Conservation (phyloP, 2,113 vertebrate species). For the Cyprinodon tularosa region DNA sequence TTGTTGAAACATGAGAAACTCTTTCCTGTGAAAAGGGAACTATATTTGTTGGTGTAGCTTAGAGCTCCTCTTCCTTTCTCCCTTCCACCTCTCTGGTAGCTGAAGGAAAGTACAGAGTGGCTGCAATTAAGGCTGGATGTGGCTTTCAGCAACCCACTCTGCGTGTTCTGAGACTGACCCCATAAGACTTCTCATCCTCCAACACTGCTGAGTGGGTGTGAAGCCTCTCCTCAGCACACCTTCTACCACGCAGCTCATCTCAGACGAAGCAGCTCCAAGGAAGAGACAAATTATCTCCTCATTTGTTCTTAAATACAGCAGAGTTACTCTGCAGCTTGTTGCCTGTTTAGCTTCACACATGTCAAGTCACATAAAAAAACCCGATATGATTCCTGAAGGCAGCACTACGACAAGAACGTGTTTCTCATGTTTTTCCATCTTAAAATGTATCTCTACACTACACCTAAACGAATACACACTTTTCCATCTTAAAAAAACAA, state of each 20-base stretch:
- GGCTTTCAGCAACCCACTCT: constrained; percentile 70
- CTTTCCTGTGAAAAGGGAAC: neutral
- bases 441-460: too few species aligned
- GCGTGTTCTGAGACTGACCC: constrained; percentile 61
- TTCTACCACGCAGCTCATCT: constrained; percentile 40
- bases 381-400: neutral
- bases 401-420: neutral
- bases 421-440: neutral
- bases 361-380: constrained; percentile 20
- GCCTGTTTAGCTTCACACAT: neutral
- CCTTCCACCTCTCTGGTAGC: constrained; percentile 47
- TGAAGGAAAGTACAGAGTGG: constrained; percentile 42
- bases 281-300: constrained; percentile 23
- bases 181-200: constrained; percentile 58
- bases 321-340: neutral
- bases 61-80: constrained; percentile 34
- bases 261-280: constrained; percentile 9
- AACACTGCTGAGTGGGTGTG: constrained; percentile 61
- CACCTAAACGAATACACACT: neutral
- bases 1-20: neutral
- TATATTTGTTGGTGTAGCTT: constrained; percentile 41
- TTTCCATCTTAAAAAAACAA: neutral
- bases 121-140: constrained; percentile 62
- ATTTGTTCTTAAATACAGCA: constrained; percentile 7
- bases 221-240: constrained; percentile 53